Percentiles rank a stretch among this genome's conserved stretches.
Evolutionary conservation across 1,140 invertebrate genomes (phyloP).

Genomic region (Bombus huntii): DNA sequence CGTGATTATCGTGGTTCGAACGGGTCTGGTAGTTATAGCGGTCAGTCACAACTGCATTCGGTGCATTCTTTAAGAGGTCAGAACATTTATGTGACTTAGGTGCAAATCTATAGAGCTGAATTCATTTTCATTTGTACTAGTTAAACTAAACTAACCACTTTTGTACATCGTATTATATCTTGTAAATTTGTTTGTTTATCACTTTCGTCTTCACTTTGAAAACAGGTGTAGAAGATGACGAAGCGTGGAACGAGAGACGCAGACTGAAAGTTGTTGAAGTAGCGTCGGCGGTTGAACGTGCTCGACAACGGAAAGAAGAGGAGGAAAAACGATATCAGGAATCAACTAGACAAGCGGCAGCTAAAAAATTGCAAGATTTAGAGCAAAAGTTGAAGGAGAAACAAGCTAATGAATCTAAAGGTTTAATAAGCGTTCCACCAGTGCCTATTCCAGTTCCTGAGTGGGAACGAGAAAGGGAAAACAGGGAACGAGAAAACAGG

Average conservation of each 20-base stretch:
- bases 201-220: neutral
- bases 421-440: slow-evolving; percentile 76
- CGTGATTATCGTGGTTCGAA: slow-evolving; percentile 78
- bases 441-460: slow-evolving; percentile 83
- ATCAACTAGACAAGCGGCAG: slow-evolving; percentile 83
- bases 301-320: slow-evolving; percentile 90
- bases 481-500: slow-evolving; percentile 77
- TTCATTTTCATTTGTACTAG: neutral
- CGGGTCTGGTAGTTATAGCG: slow-evolving; percentile 65
- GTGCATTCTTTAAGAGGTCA: slow-evolving; percentile 75
- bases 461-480: slow-evolving; percentile 84
- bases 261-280: slow-evolving; percentile 88
- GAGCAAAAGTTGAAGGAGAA: slow-evolving; percentile 85
- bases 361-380: slow-evolving; percentile 85
- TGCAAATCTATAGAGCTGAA: neutral
- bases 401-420: slow-evolving; percentile 78
- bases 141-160: no score
- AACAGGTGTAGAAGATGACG: slow-evolving; percentile 86
- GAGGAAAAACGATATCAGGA: slow-evolving; percentile 90
- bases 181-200: slow-evolving; percentile 1
- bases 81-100: slow-evolving; percentile 27
- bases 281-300: slow-evolving; percentile 88
- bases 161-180: neutral
- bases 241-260: slow-evolving; percentile 88
- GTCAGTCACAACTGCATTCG: slow-evolving; percentile 71